Conservation (phyloP, 1,140 invertebrate species). For the Drosophila repletoides region DNA sequence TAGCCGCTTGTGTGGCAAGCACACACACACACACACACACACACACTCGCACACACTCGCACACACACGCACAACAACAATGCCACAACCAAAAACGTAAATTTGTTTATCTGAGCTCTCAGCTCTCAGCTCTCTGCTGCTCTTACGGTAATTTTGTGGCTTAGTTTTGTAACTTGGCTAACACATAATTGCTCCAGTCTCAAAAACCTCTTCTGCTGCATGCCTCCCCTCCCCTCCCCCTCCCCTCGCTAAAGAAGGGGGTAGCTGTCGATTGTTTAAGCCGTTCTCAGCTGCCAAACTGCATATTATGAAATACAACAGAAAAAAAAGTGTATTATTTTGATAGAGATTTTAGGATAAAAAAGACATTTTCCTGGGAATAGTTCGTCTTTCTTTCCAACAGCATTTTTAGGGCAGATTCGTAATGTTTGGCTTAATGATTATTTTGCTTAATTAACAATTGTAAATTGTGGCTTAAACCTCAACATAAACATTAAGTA, state of each 20-base stretch:
- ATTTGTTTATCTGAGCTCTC: slow-evolving; percentile 1
- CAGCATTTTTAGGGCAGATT: no score
- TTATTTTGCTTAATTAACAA: slow-evolving; percentile 3
- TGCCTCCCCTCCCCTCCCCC: not conserved
- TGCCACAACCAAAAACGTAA: not conserved
- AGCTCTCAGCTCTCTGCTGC: slow-evolving; percentile 13
- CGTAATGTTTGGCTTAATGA: no score
- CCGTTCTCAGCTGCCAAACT: slow-evolving; percentile 17
- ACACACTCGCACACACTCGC: not conserved
- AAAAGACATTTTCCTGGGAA: not conserved
- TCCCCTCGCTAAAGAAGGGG: not conserved
- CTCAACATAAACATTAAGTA: slow-evolving; percentile 9
- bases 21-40: slow-evolving; percentile 1
- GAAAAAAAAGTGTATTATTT: not conserved
- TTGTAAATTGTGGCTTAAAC: slow-evolving; percentile 1
- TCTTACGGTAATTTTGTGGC: slow-evolving; percentile 49
- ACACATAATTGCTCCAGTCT: slow-evolving; percentile 22
- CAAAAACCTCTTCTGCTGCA: not conserved
- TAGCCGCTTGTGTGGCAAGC: not conserved
- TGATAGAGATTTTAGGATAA: slow-evolving; percentile 7
- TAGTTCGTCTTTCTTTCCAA: slow-evolving; percentile 2
- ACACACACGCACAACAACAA: not conserved
- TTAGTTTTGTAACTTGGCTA: slow-evolving; percentile 48
- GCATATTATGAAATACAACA: slow-evolving; percentile 18
- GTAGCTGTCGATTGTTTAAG: slow-evolving; percentile 22